These are phyloP conservation scores for Sylvilagus bachmani DNA, from an alignment of 2,113 vertebrate species.

Conservation along the genomic window DNA sequence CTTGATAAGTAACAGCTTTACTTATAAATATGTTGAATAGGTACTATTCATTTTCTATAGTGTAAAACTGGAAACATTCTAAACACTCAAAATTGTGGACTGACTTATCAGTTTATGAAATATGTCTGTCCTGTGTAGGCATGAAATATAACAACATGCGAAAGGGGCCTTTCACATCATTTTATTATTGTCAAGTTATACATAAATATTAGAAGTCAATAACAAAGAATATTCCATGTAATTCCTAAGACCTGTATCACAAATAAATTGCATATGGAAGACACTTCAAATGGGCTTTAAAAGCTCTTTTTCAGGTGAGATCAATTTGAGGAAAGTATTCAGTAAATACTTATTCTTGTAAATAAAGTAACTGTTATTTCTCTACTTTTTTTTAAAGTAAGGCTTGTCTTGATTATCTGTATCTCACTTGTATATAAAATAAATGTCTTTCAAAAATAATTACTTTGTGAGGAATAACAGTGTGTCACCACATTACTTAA, in stretches of 20 bases:
- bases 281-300: not conserved
- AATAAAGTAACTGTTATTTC: not conserved
- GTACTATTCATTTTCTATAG: not conserved
- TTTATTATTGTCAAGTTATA: not conserved
- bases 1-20: not conserved
- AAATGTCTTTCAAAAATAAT: not conserved
- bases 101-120: not conserved
- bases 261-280: not conserved
- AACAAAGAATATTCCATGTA: not conserved
- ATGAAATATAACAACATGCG: not conserved
- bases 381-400: not conserved
- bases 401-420: not conserved
- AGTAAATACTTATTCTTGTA: not conserved
- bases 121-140: not conserved
- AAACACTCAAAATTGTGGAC: not conserved
- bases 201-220: not conserved
- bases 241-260: not conserved
- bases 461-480: not conserved
- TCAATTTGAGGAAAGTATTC: not conserved
- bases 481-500: not conserved
- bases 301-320: not conserved
- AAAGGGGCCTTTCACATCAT: not conserved
- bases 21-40: not conserved
- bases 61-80: not conserved
- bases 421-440: conserved; percentile 1